Evolutionary conservation across 2,888 invertebrate genomes (phyloP), one percentile per base, ranked within the genome.

Genomic region (Amblyjoppa fuscipennis): DNA sequence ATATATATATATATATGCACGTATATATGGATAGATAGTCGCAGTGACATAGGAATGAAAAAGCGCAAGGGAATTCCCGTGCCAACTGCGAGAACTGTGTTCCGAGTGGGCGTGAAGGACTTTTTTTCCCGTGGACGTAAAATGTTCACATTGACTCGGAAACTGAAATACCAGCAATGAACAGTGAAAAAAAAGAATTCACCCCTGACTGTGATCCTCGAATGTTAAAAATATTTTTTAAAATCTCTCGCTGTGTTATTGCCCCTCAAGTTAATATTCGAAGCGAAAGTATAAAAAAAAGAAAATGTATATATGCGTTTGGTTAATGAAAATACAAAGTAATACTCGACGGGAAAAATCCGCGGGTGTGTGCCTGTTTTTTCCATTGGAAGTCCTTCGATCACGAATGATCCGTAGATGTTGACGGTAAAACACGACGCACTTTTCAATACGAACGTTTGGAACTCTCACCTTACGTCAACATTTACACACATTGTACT

Each of bases 361-460:
- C 49, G 71, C 34, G 56, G 59, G 13, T 34, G 9, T 16, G 49
- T 34, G 9, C 9, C 4, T 2, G n/a, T 66, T 41, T 68, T 68
- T 20, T 20, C 28, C 34, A 34, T n/a, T 16, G n/a, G 25, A 34
- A 16, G 20, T 69, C 34, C 45, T 3, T 25, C 25, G 38, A 64
- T 25, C 68, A 81, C 77, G 45, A 84, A 81, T 81, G 73, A 69
- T 70, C 81, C 61, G 41, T 68, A 84, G 53, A 77, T 77, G 59
- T 61, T 20, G 73, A 77, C 59, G 73, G n/a, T 49, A 28, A 70
- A 28, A 51, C 45, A 11, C 56, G 64, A 4, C 66, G 38, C 11
- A 68, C 73, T 49, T 28, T 74, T 71, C 61, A 5, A 59, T 28
- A 70, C 53, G 53, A 41, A 25, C 53, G 49, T 75, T 64, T 49